phyloP scores from a whole-genome alignment of 53 echinoderm and acorn worm species.

The Apostichopus leukothele region DNA sequence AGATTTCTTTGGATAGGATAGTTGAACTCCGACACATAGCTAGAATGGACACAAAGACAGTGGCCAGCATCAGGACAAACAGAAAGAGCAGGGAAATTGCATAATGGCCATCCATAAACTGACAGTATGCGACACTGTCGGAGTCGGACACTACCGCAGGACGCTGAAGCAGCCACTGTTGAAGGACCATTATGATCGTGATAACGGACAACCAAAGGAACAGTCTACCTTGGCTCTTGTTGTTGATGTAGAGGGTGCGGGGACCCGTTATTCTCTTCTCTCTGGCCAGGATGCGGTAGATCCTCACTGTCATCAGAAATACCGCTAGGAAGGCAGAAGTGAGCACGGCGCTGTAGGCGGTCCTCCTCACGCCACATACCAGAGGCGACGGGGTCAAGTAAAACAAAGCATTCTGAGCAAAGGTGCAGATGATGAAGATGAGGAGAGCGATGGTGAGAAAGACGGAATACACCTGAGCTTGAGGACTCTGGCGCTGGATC shows the following conservation, averaged over 20 bases:
- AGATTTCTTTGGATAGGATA: conserved; percentile 55
- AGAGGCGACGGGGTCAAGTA: conserved; percentile 34
- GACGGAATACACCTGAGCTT: conserved; percentile 59
- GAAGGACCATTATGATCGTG: conserved; percentile 55
- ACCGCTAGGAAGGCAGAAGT: conserved; percentile 58
- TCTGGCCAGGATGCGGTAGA: conserved; percentile 64
- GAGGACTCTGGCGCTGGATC: conserved; percentile 47
- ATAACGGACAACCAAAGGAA: conserved; percentile 54
- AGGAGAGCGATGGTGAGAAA: conserved; percentile 64
- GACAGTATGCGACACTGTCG: conserved; percentile 10
- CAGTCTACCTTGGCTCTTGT: conserved; percentile 56
- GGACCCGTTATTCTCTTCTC: conserved; percentile 66
- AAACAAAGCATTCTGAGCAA: conserved; percentile 53
- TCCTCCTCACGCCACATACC: conserved; percentile 55
- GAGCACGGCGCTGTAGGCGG: conserved; percentile 44
- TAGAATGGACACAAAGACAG: conserved; percentile 52
- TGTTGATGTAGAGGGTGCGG: conserved; percentile 53
- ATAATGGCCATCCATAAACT: conserved; percentile 27
- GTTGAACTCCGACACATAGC: conserved; percentile 57
- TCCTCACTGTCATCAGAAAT: conserved; percentile 59
- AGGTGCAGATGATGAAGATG: conserved; percentile 59
- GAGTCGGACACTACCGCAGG: background rate
- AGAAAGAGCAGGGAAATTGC: conserved; percentile 58
- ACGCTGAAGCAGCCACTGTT: conserved; percentile 61
- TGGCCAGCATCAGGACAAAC: conserved; percentile 58